Percentiles rank a stretch among this genome's conserved stretches.
phyloP scores from a whole-genome alignment of 2,113 vertebrate species.

The Hystrix cristata region DNA sequence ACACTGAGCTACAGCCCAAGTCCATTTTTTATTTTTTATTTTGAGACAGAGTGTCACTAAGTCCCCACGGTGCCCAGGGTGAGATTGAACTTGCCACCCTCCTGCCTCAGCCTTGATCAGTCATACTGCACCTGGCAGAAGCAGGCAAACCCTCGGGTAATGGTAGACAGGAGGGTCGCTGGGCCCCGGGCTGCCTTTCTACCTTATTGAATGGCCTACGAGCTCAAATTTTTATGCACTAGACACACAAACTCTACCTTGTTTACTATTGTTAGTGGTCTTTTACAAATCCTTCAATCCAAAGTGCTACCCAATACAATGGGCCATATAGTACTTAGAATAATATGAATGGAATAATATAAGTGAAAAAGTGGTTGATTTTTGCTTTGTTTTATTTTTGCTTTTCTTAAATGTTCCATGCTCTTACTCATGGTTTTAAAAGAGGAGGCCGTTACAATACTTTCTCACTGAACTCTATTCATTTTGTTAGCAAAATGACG shows the following conservation, averaged over 20 bases:
- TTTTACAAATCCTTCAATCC: not conserved
- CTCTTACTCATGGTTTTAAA: conserved; percentile 18
- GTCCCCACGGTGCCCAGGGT: not conserved
- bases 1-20: not conserved
- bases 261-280: not conserved
- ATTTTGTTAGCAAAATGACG: conserved; percentile 46
- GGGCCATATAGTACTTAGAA: not conserved
- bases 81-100: not conserved
- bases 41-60: not conserved
- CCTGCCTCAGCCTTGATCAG: not conserved
- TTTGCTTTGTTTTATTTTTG: not conserved
- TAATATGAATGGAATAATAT: not conserved
- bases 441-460: not conserved
- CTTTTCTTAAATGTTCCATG: not conserved
- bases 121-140: not conserved
- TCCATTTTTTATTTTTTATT: not conserved
- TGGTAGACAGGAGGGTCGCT: not conserved
- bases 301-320: not conserved
- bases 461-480: not conserved
- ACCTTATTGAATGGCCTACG: not conserved
- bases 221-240: not conserved
- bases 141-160: not conserved
- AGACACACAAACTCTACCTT: conserved; percentile 20
- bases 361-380: not conserved
- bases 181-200: not conserved